Percentiles rank a stretch among this genome's conserved stretches.
Evolutionary conservation across 2,888 invertebrate genomes (phyloP).

Genomic region (Troilus luridus): DNA sequence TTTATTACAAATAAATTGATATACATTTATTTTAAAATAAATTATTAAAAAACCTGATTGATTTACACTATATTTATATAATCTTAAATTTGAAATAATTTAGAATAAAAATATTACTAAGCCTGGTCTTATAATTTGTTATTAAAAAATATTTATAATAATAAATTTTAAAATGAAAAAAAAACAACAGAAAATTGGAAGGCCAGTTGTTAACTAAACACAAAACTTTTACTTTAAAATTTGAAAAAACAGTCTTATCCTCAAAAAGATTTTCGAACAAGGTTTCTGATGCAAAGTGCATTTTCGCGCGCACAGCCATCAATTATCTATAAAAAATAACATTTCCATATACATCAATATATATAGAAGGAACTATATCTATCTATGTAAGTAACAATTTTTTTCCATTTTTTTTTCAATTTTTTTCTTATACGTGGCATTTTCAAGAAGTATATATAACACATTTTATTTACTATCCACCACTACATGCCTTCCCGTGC

Average conservation of each 20-base stretch:
- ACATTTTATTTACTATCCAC: not conserved
- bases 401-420: not conserved
- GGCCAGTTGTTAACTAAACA: not conserved
- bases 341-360: conserved; percentile 52
- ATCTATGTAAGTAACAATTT: conserved; percentile 30
- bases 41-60: not conserved
- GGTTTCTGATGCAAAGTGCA: conserved; percentile 55
- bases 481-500: conserved; percentile 42
- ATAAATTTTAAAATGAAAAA: not conserved
- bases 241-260: conserved; percentile 55
- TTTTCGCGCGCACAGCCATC: conserved; percentile 53
- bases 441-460: not conserved
- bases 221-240: conserved; percentile 19
- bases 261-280: conserved; percentile 53
- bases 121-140: not conserved
- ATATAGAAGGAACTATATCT: conserved; percentile 55
- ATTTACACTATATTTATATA: not conserved
- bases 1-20: not conserved
- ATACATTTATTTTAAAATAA: not conserved
- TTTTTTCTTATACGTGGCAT: conserved; percentile 14
- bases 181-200: not conserved
- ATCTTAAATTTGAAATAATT: not conserved
- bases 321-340: conserved; percentile 55
- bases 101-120: not conserved
- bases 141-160: not conserved